A percentile compares a stretch with the other conserved stretches of the same genome.
These are phyloP conservation scores for Brachyptera risi DNA, from an alignment of 2,888 invertebrate genomes.

Conservation along the genomic window DNA sequence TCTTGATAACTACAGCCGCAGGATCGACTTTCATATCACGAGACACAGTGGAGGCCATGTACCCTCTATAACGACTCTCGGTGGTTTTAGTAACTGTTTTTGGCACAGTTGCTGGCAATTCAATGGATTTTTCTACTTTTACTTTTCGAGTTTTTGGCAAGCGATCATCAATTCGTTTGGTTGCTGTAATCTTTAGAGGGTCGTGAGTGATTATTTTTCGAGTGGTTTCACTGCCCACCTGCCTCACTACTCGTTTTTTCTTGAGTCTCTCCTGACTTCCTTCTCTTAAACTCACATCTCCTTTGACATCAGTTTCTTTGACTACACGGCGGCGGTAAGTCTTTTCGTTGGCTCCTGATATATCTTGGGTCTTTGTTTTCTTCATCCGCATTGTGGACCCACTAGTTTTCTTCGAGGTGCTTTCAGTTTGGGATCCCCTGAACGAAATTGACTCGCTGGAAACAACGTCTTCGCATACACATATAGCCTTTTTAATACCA, in stretches of 20 bases:
- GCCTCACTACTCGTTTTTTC: neutral
- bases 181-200: slow-evolving; percentile 1
- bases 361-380: neutral
- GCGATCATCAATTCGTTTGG: slow-evolving; percentile 24
- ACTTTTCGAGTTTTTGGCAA: neutral
- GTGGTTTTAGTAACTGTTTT: neutral
- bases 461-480: slow-evolving; percentile 33
- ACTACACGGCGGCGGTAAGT: neutral
- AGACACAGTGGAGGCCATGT: slow-evolving; percentile 58
- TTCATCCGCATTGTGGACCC: neutral
- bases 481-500: slow-evolving; percentile 25
- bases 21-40: slow-evolving; percentile 52
- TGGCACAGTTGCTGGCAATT: neutral
- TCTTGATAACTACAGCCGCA: slow-evolving; percentile 21
- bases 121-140: slow-evolving; percentile 9
- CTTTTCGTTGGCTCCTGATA: neutral
- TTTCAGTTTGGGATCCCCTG: neutral
- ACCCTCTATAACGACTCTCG: slow-evolving; percentile 41
- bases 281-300: neutral
- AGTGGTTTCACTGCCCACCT: neutral
- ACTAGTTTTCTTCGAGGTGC: slow-evolving; percentile 1
- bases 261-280: neutral
- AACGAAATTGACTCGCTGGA: slow-evolving; percentile 21
- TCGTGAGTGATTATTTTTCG: slow-evolving; percentile 4
- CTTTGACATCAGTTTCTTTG: neutral